Conservation (phyloP, 2,113 vertebrate genomes). For the Heterotis niloticus region DNA sequence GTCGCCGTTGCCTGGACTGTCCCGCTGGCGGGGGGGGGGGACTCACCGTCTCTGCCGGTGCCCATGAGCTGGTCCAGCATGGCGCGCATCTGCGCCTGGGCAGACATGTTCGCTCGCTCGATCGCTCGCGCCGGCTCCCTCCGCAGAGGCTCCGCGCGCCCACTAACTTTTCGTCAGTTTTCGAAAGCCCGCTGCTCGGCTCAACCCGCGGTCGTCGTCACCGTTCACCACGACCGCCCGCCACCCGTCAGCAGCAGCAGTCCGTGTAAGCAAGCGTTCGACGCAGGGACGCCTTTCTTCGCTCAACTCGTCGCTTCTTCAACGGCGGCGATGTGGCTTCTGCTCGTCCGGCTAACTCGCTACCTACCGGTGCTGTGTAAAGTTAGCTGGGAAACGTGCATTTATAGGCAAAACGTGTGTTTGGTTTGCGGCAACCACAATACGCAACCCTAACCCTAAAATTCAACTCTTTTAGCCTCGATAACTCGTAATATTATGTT, state of each 20-base stretch:
- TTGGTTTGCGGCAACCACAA: not conserved
- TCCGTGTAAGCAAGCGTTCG: not conserved
- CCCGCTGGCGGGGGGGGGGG: too few relatives aligned
- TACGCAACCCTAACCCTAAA: not conserved
- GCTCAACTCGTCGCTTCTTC: not conserved
- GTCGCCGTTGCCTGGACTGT: too few relatives aligned
- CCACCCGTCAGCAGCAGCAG: not conserved
- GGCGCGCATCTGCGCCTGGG: constrained; percentile 96
- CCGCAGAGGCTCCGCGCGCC: constrained; percentile 7
- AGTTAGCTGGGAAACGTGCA: constrained; percentile 15
- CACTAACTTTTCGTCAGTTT: constrained; percentile 2
- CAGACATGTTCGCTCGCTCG: constrained; percentile 75
- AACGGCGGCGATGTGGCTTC: constrained; percentile 8
- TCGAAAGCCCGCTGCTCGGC: not conserved
- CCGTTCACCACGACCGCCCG: constrained; percentile 13
- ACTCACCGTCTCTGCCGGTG: constrained; percentile 92
- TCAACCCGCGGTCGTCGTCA: not conserved
- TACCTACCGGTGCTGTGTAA: constrained; percentile 12
- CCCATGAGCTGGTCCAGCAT: constrained; percentile 99
- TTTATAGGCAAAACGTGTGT: not conserved
- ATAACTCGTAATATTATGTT: not conserved
- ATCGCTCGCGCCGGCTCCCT: constrained; percentile 18
- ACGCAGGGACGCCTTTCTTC: not conserved
- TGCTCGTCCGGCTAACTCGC: constrained; percentile 5
- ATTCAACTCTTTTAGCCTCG: not conserved